phyloP scores from a whole-genome alignment of 2,888 invertebrate species.

The Holacanthella duospinosa region DNA sequence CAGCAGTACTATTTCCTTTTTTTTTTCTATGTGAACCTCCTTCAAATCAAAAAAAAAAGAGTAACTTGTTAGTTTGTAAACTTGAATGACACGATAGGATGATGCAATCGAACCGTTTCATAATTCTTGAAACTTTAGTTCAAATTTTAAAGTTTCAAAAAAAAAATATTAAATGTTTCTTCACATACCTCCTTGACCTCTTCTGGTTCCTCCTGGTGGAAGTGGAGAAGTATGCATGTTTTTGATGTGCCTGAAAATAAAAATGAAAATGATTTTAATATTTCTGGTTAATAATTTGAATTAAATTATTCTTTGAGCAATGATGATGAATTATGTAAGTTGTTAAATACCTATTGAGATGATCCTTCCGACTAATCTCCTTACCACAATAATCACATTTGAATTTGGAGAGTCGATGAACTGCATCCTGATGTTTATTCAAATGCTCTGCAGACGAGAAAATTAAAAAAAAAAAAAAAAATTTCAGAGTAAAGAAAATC shows the following conservation, averaged over 20 bases:
- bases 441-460: conserved; percentile 21
- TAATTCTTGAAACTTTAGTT: too few species aligned
- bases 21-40: not conserved
- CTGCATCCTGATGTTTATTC: conserved; percentile 31
- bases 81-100: too few species aligned
- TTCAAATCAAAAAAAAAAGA: not conserved
- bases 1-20: not conserved
- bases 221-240: conserved; percentile 27
- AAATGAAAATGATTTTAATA: not conserved
- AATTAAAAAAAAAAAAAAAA: not conserved
- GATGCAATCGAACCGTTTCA: too few species aligned
- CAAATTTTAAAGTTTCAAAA: not conserved
- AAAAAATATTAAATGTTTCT: not conserved
- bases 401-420: conserved; percentile 28
- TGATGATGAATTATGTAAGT: not conserved
- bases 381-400: conserved; percentile 29
- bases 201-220: not conserved
- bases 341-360: conserved; percentile 17
- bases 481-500: not conserved
- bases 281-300: not conserved
- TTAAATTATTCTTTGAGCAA: too few species aligned
- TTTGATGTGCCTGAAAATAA: conserved; percentile 24
- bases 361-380: conserved; percentile 29
- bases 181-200: not conserved
- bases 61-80: not conserved